Conservation (phyloP, 2,888 invertebrate genomes). For the Drosophila longiperda region DNA sequence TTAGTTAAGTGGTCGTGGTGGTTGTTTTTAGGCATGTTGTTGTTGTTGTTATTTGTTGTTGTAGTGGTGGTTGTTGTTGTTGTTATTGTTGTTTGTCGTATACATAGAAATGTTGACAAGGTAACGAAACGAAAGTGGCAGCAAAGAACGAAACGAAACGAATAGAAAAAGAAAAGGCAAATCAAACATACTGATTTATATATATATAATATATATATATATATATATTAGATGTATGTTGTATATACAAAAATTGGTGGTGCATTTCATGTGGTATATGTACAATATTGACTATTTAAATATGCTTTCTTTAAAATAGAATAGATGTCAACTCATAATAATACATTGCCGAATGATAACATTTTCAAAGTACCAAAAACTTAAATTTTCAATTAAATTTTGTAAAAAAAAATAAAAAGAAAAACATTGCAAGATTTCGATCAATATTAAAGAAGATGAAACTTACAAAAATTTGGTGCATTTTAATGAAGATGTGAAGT, state of each 20-base stretch:
- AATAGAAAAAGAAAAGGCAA: constrained; percentile 64
- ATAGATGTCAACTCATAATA: constrained; percentile 2
- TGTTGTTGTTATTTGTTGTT: constrained; percentile 42
- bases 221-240: constrained; percentile 3
- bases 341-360: constrained; percentile 2
- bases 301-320: constrained; percentile 20
- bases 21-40: constrained; percentile 61
- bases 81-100: constrained; percentile 56
- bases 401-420: neutral
- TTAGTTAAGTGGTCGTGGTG: constrained; percentile 39
- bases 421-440: neutral
- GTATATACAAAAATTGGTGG: constrained; percentile 32
- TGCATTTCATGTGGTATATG: constrained; percentile 33
- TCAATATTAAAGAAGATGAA: neutral
- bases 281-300: constrained; percentile 13
- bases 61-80: constrained; percentile 54
- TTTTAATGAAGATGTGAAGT: constrained; percentile 12
- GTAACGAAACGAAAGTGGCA: constrained; percentile 62
- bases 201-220: constrained; percentile 31
- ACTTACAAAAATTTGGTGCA: constrained; percentile 17
- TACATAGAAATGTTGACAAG: constrained; percentile 60
- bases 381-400: constrained; percentile 7
- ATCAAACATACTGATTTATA: constrained; percentile 53
- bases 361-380: constrained; percentile 11
- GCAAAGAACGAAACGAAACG: constrained; percentile 61